These are phyloP conservation scores for Drosophila neonasuta DNA, from an alignment of 2,888 invertebrate species.

Conservation along the genomic window DNA sequence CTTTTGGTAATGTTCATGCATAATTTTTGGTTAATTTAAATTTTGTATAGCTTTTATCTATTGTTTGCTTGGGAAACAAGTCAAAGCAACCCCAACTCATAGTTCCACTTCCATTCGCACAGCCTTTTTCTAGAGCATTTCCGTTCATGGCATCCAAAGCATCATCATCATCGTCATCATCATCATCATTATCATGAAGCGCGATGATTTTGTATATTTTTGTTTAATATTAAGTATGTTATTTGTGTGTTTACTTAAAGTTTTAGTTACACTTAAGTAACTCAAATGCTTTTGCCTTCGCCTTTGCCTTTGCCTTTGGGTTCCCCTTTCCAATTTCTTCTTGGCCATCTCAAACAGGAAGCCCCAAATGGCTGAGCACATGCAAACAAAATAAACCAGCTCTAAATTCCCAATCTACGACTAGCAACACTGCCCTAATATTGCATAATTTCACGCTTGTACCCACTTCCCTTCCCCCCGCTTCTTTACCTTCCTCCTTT, in stretches of 20 bases:
- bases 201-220: constrained; percentile 69
- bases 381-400: constrained; percentile 74
- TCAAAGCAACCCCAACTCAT: constrained; percentile 1
- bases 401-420: constrained; percentile 40
- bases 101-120: constrained; percentile 18
- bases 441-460: constrained; percentile 72
- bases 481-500: neutral
- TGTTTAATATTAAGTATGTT: constrained; percentile 78
- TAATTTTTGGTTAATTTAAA: constrained; percentile 80
- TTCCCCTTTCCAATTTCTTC: too few relatives aligned
- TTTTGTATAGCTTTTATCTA: constrained; percentile 74
- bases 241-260: constrained; percentile 78
- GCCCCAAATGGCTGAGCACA: constrained; percentile 64
- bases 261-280: constrained; percentile 77
- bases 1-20: constrained; percentile 76
- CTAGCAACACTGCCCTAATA: constrained; percentile 35
- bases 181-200: constrained; percentile 10
- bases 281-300: constrained; percentile 54
- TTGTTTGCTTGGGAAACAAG: constrained; percentile 62
- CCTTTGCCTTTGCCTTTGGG: too few relatives aligned
- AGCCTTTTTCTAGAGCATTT: constrained; percentile 20
- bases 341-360: constrained; percentile 59
- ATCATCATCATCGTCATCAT: constrained; percentile 18
- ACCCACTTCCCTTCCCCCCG: neutral
- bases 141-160: constrained; percentile 49